Evolutionary conservation across 2,797 vertebrate genomes (phyloP), one percentile per base, ranked within the genome.

Genomic region (Pitangus sulphuratus): DNA sequence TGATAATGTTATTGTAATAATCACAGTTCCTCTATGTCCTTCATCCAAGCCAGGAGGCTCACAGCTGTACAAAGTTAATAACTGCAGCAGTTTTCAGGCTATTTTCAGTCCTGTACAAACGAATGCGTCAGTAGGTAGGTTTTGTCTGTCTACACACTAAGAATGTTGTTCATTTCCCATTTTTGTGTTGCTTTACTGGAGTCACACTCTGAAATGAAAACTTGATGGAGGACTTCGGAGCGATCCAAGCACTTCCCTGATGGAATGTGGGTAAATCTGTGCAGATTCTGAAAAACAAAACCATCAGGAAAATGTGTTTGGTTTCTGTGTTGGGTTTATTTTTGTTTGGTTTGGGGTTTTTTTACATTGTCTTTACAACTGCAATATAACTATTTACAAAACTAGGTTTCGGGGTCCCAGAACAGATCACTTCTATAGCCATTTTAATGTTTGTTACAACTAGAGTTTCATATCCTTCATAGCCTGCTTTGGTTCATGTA

Each of bases 141-240:
- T 96, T 82, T 79, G 61, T 95, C 86, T 95, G 87, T 93, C 98
- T 98, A 99, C 88, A 99, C 98, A 53, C 98, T 99, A 71, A 99
- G 98, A 15, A 99, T 99, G 97, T 99, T 99, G 97, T 99, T 99
- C 98, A 99, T 99, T 97, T 99, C 99, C 99, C 99, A 99, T 88
- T 98, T 99, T 95, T 99, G 99, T 33, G 98, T 98, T 86, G 96
- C 98, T 98, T 99, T 99, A 96, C 90, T 98, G 95, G 97, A 98
- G 97, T 99, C 99, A 83, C 99, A 99, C 77, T 98, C 98, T 24
- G 99, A 98, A 95, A 99, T 96, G 97, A 99, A 99, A 53, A 99
- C 98, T 95, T 99, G 99, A 96, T 99, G 99, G 42, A 99, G 98
- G 89, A 99, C 97, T 90, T 99, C 99, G 0, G 99, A 99, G 81